phyloP scores from a whole-genome alignment of 2,113 vertebrate species.

The Phoenicopterus ruber region DNA sequence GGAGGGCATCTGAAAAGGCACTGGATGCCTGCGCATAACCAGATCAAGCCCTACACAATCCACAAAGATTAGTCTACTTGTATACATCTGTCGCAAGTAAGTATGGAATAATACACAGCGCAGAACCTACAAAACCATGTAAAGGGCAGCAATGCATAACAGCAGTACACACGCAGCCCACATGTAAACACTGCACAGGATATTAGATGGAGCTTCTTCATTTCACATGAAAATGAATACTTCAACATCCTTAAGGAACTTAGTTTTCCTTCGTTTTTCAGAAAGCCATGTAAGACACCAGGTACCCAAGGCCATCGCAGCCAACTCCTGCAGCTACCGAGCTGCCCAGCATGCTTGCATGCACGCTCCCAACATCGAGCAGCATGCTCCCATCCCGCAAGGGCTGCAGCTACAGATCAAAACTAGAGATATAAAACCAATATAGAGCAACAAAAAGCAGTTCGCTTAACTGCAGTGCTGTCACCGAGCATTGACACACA shows the following conservation, averaged over 20 bases:
- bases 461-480: neutral
- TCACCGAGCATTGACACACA: neutral
- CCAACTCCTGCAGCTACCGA: accelerated
- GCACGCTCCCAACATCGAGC: accelerated
- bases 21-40: neutral
- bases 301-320: neutral
- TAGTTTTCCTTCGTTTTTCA: neutral
- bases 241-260: neutral
- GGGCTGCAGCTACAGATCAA: neutral
- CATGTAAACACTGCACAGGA: neutral
- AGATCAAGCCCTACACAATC: neutral
- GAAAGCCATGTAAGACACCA: neutral
- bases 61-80: neutral
- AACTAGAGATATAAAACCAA: neutral
- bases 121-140: neutral
- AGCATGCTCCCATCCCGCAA: neutral
- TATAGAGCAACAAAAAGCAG: neutral
- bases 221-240: neutral
- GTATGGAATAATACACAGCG: neutral
- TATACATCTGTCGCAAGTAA: neutral
- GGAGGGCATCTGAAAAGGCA: neutral
- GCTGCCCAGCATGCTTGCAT: accelerated
- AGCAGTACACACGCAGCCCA: neutral
- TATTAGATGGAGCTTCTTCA: neutral
- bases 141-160: neutral